These are phyloP conservation scores for Chloropsis cyanopogon DNA, from an alignment of 2,113 vertebrate species.

Conservation along the genomic window DNA sequence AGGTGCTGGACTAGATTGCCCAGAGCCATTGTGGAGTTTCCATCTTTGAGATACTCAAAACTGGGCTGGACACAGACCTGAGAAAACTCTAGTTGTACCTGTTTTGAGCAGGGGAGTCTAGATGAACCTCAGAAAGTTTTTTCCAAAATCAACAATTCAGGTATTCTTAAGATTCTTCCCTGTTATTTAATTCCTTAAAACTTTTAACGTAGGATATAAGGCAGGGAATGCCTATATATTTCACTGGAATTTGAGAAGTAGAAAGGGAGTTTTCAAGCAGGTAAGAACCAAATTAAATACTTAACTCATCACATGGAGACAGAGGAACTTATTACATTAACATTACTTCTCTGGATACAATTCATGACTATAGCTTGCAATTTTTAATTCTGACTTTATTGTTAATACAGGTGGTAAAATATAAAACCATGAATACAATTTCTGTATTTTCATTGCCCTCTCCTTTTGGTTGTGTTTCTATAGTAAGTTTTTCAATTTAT, in stretches of 20 bases:
- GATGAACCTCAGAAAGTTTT: neutral
- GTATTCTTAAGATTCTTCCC: neutral
- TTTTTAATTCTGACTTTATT: neutral
- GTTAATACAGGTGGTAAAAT: neutral
- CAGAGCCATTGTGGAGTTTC: neutral
- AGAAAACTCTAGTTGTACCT: neutral
- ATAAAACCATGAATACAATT: neutral
- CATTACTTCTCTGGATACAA: neutral
- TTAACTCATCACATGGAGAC: neutral
- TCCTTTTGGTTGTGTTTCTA: neutral
- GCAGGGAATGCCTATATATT: neutral
- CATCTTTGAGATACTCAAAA: neutral
- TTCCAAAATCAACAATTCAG: neutral
- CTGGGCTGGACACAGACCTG: neutral
- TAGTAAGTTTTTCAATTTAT: neutral
- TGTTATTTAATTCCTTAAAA: neutral
- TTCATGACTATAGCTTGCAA: neutral
- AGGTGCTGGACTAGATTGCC: neutral
- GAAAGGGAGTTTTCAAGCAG: neutral
- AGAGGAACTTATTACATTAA: neutral
- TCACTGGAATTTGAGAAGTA: neutral
- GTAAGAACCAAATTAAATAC: neutral
- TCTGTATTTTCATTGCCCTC: neutral
- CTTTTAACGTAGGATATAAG: neutral
- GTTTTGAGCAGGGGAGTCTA: neutral